A percentile compares a stretch with the other conserved stretches of the same genome.
Evolutionary conservation across 2,113 vertebrate genomes (phyloP).

Genomic region (Heliornis fulica): DNA sequence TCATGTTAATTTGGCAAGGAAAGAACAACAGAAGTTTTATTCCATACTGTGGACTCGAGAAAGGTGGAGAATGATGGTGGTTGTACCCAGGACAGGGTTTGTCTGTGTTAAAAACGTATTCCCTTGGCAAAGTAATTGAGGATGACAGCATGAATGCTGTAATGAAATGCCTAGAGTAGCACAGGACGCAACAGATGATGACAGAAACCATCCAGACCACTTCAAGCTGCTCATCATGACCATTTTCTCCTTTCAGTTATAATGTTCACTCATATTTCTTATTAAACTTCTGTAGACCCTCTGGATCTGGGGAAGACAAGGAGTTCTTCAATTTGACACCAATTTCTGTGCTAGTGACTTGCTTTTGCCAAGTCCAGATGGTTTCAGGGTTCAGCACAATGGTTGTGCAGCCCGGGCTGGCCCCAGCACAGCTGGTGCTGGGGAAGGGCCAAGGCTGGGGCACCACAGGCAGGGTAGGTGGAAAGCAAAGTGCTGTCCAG

Average conservation of each 20-base stretch:
- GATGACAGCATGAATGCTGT: background rate
- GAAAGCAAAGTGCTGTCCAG: background rate
- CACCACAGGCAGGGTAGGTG: accelerated
- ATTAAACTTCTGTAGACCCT: background rate
- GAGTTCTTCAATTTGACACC: background rate
- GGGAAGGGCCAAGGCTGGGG: background rate
- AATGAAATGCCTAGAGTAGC: background rate
- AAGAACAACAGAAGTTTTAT: background rate
- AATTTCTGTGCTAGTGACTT: background rate
- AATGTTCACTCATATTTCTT: background rate
- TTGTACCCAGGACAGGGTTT: background rate
- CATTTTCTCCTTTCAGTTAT: background rate
- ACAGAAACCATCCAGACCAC: background rate
- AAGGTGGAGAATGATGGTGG: background rate
- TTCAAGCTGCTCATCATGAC: background rate
- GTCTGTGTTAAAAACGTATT: background rate
- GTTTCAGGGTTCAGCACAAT: background rate
- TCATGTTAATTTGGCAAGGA: background rate
- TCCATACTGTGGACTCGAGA: background rate
- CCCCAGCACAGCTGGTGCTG: accelerated
- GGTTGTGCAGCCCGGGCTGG: background rate
- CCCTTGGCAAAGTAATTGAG: background rate
- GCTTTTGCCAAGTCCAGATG: background rate
- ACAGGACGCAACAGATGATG: background rate
- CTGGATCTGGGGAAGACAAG: background rate